Conservation (phyloP, 2,113 vertebrate species). For the Onychorhynchus coronatus region DNA sequence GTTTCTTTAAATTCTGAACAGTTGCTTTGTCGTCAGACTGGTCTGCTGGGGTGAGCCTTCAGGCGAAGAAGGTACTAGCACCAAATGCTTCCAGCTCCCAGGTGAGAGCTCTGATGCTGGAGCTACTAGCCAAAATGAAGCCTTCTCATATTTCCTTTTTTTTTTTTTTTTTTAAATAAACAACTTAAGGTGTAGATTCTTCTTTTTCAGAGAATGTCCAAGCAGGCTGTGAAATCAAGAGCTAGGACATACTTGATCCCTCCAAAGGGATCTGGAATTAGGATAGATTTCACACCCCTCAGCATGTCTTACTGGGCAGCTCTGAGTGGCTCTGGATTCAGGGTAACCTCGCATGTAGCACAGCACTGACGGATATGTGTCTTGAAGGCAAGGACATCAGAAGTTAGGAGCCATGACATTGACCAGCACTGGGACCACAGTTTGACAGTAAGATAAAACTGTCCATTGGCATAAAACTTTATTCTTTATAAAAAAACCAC, state of each 20-base stretch:
- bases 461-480: neutral
- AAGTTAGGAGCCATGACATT: fast-evolving
- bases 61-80: neutral
- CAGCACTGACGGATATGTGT: neutral
- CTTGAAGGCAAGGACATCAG: neutral
- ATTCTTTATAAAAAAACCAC: neutral
- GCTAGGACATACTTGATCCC: neutral
- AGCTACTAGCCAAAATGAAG: neutral
- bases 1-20: neutral
- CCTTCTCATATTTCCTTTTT: neutral
- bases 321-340: neutral
- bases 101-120: neutral
- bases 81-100: neutral
- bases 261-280: neutral
- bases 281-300: neutral
- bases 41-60: neutral
- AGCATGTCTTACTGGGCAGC: neutral
- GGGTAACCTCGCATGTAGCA: neutral
- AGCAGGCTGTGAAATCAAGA: neutral
- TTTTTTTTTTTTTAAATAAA: neutral
- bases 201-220: neutral
- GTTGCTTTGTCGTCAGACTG: neutral
- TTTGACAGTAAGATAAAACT: neutral
- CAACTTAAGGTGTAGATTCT: neutral
- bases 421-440: neutral